Evolutionary conservation across 2,888 invertebrate genomes (phyloP).

Genomic region (Proisotoma minuta): DNA sequence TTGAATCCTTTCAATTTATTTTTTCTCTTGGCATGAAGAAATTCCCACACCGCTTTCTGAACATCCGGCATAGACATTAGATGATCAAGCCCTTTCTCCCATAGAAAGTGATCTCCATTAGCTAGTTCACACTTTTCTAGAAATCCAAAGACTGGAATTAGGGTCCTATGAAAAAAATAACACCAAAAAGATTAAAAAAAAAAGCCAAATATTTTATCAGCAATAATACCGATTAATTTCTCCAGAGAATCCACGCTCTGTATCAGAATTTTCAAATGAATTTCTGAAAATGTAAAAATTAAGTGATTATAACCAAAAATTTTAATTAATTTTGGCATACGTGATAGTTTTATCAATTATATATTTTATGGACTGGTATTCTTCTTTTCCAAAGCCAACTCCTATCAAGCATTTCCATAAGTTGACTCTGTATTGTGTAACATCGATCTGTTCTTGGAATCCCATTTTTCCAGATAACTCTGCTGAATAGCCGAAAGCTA

Average conservation of each 20-base stretch:
- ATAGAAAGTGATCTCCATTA: conserved; percentile 27
- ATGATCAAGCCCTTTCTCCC: conserved; percentile 30
- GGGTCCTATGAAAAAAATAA: conserved; percentile 12
- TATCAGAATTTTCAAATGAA: neutral
- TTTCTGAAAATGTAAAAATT: conserved; percentile 1
- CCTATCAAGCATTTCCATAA: conserved; percentile 34
- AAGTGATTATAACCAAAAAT: neutral
- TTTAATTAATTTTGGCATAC: conserved; percentile 12
- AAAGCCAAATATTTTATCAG: neutral
- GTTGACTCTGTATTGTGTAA: conserved; percentile 28
- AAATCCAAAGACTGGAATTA: conserved; percentile 33
- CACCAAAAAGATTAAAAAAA: neutral
- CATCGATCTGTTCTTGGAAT: conserved; percentile 24
- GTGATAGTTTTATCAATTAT: conserved; percentile 20
- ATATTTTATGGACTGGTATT: conserved; percentile 21
- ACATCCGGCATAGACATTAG: conserved; percentile 27
- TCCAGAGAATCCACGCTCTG: neutral
- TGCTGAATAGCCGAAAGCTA: conserved; percentile 20
- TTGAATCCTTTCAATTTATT: conserved; percentile 37
- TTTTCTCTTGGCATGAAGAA: conserved; percentile 34
- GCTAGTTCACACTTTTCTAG: conserved; percentile 33
- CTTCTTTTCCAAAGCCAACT: conserved; percentile 19
- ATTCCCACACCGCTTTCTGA: conserved; percentile 38
- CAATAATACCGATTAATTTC: conserved; percentile 9
- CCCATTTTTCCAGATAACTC: conserved; percentile 13